Evolutionary conservation across 2,797 vertebrate species (phyloP), one percentile per base, ranked within the genome.

Genomic region (Lithobates pipiens): DNA sequence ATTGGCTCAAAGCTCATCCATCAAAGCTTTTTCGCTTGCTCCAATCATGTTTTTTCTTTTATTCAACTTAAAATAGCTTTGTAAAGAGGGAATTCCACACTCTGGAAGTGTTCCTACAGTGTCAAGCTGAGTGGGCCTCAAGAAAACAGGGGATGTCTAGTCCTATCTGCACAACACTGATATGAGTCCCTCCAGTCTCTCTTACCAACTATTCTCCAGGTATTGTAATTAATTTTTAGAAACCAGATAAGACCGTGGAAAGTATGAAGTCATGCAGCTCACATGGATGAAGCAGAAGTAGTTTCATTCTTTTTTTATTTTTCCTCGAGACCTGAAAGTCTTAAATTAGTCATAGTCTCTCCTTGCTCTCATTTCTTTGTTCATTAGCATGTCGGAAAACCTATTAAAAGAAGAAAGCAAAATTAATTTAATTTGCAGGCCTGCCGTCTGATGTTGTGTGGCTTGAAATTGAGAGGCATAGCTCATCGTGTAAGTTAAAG

Each of bases 321-420:
- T 57, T 65, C 61, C 25, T 23, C 11, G 54, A 76, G 70, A 83
- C 76, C 81, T 87, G 76, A 57, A 76, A 79, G 76, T 76, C 86
- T 87, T 84, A 84, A 87, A 87, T 87, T 87, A 79, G 86, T 87
- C 81, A 84, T 84, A 79, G 81, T 84, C 71, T 87, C 76, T 83
- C 81, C 71, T 32, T 80, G 57, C 81, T 87, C 86, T 87, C 76
- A 87, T 87, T 83, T 87, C 86, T 87, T 86, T 87, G 86, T 87
- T 87, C 86, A 87, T 87, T 87, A 87, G 86, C 86, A 87, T 84
- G 81, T 87, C 81, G 81, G 76, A 80, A 84, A 87, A 87, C 81
- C 86, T 84, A 87, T 87, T 87, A 87, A 87, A 87, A 87, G 86
- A 87, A 87, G 86, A 87, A 87, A 87, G 86, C 81, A 84, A 87